Evolutionary conservation across 2,797 vertebrate genomes (phyloP).

Genomic region (Takifugu ocellatus): DNA sequence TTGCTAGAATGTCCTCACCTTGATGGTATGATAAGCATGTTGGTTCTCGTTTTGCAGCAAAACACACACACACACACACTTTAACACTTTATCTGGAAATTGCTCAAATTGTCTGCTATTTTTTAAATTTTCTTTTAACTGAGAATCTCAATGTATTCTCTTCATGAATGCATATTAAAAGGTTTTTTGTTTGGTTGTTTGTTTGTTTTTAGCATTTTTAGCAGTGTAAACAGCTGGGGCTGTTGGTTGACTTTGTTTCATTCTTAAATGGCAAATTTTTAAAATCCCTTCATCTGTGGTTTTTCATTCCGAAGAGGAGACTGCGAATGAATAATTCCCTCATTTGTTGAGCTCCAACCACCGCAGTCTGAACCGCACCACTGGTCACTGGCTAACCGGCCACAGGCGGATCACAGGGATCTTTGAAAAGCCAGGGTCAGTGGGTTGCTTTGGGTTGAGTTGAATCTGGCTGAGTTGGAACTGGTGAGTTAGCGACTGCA

Average conservation of each 20-base stretch:
- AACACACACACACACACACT: no score
- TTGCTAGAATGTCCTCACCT: background rate
- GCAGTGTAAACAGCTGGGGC: no score
- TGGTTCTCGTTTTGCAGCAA: no score
- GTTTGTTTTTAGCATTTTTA: no score
- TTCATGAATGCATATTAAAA: no score
- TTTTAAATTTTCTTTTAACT: background rate
- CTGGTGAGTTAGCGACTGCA: slow-evolving; percentile 55
- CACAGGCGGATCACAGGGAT: slow-evolving; percentile 56
- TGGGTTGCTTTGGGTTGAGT: slow-evolving; percentile 60
- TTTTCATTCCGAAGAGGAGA: slow-evolving; percentile 7
- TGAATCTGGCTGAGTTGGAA: slow-evolving; percentile 58
- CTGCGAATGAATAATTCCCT: slow-evolving; percentile 21
- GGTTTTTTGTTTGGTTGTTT: no score
- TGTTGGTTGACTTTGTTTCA: no score
- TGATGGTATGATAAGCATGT: background rate
- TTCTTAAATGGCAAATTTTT: background rate
- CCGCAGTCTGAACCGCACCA: slow-evolving; percentile 34
- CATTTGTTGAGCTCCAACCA: slow-evolving; percentile 35
- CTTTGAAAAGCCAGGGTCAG: slow-evolving; percentile 58
- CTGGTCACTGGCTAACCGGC: slow-evolving; percentile 44
- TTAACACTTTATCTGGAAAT: no score
- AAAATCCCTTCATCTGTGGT: slow-evolving; percentile 4
- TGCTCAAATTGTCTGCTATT: no score
- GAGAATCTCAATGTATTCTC: background rate